phyloP scores from a whole-genome alignment of 53 echinoderm and acorn worm species.

The Paelopatides confundens region DNA sequence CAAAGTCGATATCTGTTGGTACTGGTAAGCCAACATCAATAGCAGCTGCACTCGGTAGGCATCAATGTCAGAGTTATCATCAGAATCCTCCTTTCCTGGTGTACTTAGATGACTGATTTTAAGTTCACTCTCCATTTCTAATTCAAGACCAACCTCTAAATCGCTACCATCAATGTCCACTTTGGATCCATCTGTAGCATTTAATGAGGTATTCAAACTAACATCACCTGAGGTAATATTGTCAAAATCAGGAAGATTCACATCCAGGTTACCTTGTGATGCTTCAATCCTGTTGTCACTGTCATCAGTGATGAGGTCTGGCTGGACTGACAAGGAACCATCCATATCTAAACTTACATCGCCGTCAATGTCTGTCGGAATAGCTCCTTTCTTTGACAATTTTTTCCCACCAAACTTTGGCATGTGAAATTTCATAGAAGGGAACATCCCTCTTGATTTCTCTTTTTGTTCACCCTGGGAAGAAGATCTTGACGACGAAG shows the following conservation, averaged over 20 bases:
- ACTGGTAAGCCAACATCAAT: neutral
- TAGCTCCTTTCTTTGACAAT: neutral
- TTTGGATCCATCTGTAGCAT: neutral
- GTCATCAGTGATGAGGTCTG: neutral
- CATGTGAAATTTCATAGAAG: constrained; percentile 20
- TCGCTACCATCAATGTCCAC: neutral
- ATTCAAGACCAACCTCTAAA: neutral
- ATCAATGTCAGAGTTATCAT: constrained; percentile 39
- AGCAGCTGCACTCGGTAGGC: constrained; percentile 5
- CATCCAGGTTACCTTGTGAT: neutral
- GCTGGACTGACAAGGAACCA: neutral
- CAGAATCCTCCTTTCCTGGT: neutral
- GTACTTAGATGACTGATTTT: neutral
- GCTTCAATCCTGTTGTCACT: neutral
- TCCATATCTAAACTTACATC: neutral
- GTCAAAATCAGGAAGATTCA: neutral
- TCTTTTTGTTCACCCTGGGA: neutral
- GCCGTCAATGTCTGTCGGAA: neutral
- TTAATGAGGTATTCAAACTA: neutral
- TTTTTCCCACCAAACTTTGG: neutral
- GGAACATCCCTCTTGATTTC: neutral
- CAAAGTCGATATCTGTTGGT: neutral
- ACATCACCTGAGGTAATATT: neutral
- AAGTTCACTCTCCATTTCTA: neutral
- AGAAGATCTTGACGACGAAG: constrained; percentile 5